Evolutionary conservation across 2,888 invertebrate species (phyloP), one percentile per base, ranked within the genome.

Genomic region (Cephus nigrinus): DNA sequence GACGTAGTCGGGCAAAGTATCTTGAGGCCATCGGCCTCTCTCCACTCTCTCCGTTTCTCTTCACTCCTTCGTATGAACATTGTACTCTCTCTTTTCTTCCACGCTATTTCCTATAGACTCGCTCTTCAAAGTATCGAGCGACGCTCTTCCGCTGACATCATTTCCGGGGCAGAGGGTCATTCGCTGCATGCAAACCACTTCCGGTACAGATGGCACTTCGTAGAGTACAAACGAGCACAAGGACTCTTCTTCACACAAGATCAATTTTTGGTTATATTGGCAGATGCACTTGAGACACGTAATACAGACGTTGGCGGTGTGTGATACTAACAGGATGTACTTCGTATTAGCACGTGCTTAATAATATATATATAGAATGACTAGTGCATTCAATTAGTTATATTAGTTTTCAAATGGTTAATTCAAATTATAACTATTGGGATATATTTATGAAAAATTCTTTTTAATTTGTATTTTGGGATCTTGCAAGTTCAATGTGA

Each of bases 71-170:
- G 15, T 55, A 55, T 2, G 55, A 23, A 55, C 23, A 1, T 55
- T 12, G 15, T 15, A 11, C 75, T 55, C 32, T n/a, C 33, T 75
- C 32, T 32, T 55, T 73, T 32, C 73, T 32, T 73, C 32, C 55
- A 55, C 33, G 31, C 12, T 69, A 73, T 76, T 68, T 73, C 69
- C 71, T 76, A 73, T 73, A 32, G 31, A 12, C 72, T 31, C 68
- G 33, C 76, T 55, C 55, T 76, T 73, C 73, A 34, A 68, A 76
- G n/a, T 76, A 73, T 55, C 76, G 33, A 73, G 73, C 72, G 31
- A 33, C 23, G 34, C 69, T 55, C 30, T 33, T n/a, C 35, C 40
- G 73, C 40, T 76, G 71, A 76, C 76, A 73, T 76, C 76, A 76
- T 76, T 76, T 76, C 76, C 76, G 76, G 76, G 31, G 73, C 55